Conservation (phyloP, 2,797 vertebrate genomes). For the Trematomus bernacchii region DNA sequence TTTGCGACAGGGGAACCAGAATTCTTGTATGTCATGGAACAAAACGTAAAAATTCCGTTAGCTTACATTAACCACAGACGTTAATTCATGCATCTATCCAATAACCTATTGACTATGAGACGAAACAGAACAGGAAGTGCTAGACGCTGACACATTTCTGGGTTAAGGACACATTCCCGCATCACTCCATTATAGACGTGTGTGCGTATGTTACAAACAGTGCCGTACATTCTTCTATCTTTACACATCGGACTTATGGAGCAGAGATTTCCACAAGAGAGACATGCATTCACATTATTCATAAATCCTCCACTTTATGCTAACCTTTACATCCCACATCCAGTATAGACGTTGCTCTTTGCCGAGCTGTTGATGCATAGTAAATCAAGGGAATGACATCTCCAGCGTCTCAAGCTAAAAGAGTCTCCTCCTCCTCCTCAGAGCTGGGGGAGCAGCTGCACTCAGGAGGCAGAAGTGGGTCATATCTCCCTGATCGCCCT, state of each 20-base stretch:
- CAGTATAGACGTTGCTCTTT: conserved; percentile 8
- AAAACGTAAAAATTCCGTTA: too few species aligned
- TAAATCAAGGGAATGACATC: conserved; percentile 42
- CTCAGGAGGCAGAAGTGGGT: conserved; percentile 64
- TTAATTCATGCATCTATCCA: too few species aligned
- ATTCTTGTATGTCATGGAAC: too few species aligned
- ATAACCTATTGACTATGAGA: too few species aligned
- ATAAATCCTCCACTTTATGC: conserved; percentile 12
- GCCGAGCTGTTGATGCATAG: conserved; percentile 25
- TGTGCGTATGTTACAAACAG: neutral
- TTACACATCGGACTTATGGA: conserved; percentile 8
- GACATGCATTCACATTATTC: conserved; percentile 16
- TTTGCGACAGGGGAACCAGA: too few species aligned
- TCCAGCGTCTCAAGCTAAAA: conserved; percentile 5
- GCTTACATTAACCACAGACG: too few species aligned
- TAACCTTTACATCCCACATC: conserved; percentile 22
- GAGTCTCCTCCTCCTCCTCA: neutral
- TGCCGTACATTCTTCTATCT: neutral
- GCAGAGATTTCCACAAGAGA: conserved; percentile 12
- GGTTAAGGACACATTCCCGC: too few species aligned
- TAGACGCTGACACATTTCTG: too few species aligned
- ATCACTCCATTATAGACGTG: neutral
- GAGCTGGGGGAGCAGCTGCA: conserved; percentile 52
- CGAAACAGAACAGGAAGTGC: too few species aligned
- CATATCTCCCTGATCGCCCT: conserved; percentile 46